Conservation (phyloP, 2,113 vertebrate species). For the Gallinago jamesoni region DNA sequence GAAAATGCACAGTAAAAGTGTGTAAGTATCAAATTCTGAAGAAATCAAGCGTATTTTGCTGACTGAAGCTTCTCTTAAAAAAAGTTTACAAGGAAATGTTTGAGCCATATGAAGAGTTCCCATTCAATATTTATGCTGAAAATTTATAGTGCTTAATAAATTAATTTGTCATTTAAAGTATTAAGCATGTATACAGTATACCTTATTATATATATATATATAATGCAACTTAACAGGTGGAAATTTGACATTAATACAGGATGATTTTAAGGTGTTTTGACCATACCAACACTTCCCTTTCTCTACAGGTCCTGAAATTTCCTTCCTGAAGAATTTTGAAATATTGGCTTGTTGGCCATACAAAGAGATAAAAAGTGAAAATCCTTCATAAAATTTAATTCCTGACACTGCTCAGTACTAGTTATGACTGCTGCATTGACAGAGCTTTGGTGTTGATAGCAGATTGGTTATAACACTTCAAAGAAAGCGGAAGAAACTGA, state of each 20-base stretch:
- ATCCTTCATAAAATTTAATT: background rate
- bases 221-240: background rate
- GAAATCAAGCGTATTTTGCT: background rate
- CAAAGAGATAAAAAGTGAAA: background rate
- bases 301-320: background rate
- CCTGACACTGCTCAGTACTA: background rate
- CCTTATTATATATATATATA: background rate
- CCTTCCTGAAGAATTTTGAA: background rate
- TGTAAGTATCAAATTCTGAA: background rate
- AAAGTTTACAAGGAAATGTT: background rate
- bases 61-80: background rate
- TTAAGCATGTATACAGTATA: background rate
- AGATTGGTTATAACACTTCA: background rate
- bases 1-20: background rate
- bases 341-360: background rate
- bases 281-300: background rate
- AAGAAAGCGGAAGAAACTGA: background rate
- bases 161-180: background rate
- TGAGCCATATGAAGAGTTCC: background rate
- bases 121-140: background rate
- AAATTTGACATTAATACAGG: background rate
- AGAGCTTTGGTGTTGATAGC: background rate
- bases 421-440: background rate
- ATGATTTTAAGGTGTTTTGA: background rate
- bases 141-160: background rate